Base-by-base conservation (phyloP, 2,888 invertebrate genomes). In the Nomada hirtipes region DNA sequence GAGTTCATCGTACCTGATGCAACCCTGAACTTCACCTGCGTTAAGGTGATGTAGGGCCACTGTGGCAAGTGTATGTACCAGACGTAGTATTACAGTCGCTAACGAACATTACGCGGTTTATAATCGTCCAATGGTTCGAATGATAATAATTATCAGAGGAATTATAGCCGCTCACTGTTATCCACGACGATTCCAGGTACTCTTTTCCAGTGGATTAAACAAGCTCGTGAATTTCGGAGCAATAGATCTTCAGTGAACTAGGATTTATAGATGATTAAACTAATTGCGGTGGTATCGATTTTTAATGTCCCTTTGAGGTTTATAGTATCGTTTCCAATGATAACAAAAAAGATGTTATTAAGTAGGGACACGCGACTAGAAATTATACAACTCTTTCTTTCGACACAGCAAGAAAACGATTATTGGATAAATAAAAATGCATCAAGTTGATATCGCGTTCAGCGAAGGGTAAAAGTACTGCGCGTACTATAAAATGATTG, bases 21-120 rank as follows among this genome's bases (percentile, higher is more conserved):
- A 83, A 84, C 84, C 71, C 83, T 87, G 87, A 87, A 84, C 84
- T 81, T 87, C 76, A 76, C 60, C 79, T 84, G 86, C 81, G 86
- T 87, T 84, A 82, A 87, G 84, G 84, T 87, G 84, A 87, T 87
- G 84, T 87, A 86, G 79, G 80, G 68, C 75, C 82, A 71, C 50
- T 71, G 74, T 73, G 76, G 79, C 79, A 77, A 69, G 77, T 61
- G 70, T 72, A 70, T 84, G 86, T 86, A 88, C 87, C 86, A 88
- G 80, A 85, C 85, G 15, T 20, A 84, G 86, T 81, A 91, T 91
- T 92, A 91, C 91, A 91, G 91, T 91, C 89, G 83, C 92, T 91
- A 92, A 91, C 92, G 91, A 92, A 92, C 91, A 90, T 76, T 85
- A 84, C 57, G 83, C 67, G 82, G 85, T 84, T 87, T 85, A 84